These are phyloP conservation scores for Montipora foliosa DNA, from an alignment of 64 coral and sea anemone genomes.

Conservation along the genomic window DNA sequence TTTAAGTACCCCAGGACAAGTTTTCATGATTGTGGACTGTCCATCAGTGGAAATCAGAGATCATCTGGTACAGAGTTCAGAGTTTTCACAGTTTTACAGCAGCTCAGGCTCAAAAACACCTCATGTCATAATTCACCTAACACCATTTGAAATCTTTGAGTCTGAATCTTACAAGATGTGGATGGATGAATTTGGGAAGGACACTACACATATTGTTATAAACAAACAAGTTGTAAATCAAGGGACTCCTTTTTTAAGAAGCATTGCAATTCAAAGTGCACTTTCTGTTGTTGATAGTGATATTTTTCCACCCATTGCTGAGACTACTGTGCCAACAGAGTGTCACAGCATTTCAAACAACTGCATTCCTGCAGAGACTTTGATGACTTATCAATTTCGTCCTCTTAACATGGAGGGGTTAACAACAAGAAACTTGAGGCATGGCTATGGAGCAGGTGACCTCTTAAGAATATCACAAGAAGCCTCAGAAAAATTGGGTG, in stretches of 20 bases:
- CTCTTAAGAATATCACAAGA: not conserved
- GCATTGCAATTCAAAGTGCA: constrained; percentile 54
- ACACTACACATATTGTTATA: constrained; percentile 62
- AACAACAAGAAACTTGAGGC: not conserved
- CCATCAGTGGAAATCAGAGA: constrained; percentile 23
- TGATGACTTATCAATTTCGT: constrained; percentile 73
- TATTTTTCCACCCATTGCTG: constrained; percentile 6
- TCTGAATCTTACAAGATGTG: constrained; percentile 63
- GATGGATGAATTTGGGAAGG: constrained; percentile 60
- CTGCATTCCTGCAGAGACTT: constrained; percentile 53
- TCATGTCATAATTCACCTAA: constrained; percentile 72
- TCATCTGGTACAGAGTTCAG: not conserved
- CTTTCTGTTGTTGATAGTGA: constrained; percentile 26
- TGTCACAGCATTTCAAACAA: constrained; percentile 32
- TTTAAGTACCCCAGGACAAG: not conserved
- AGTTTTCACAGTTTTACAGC: constrained; percentile 10
- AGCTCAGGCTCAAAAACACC: constrained; percentile 16
- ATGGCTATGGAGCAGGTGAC: not conserved
- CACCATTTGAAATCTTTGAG: constrained; percentile 55
- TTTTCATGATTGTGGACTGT: constrained; percentile 40
- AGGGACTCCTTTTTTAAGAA: constrained; percentile 57
- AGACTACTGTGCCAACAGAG: not conserved
- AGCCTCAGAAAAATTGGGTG: constrained; percentile 5
- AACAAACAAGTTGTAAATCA: constrained; percentile 42
- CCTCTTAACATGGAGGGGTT: constrained; percentile 62